Evolutionary conservation across 2,888 invertebrate genomes (phyloP).

Genomic region (Drosophila birchii): DNA sequence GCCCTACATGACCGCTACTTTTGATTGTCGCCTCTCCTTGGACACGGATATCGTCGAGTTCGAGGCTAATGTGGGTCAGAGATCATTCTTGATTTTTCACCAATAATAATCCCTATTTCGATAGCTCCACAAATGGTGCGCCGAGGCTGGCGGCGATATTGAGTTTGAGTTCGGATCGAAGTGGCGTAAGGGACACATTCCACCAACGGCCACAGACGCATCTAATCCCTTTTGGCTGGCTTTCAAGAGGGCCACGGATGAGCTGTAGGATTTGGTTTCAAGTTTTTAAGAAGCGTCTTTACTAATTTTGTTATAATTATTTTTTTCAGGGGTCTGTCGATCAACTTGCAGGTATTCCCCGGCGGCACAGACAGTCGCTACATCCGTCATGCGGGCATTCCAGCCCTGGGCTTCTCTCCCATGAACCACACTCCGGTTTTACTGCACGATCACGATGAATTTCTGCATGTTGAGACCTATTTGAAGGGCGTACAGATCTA

Average conservation of each 20-base stretch:
- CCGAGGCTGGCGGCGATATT: constrained; percentile 90
- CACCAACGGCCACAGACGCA: constrained; percentile 87
- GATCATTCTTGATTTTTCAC: fast-evolving
- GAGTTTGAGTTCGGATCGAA: constrained; percentile 88
- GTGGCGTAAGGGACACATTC: constrained; percentile 85
- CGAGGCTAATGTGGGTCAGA: constrained; percentile 84
- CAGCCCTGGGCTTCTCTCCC: constrained; percentile 96
- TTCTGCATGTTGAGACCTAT: constrained; percentile 91
- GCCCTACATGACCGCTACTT: constrained; percentile 90
- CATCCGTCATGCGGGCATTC: constrained; percentile 91
- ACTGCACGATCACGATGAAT: constrained; percentile 97
- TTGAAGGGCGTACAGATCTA: constrained; percentile 93
- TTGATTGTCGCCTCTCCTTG: constrained; percentile 89
- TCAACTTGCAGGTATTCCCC: constrained; percentile 91
- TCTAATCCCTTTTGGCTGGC: constrained; percentile 90
- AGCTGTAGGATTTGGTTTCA: constrained; percentile 85
- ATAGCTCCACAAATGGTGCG: constrained; percentile 86
- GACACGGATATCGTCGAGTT: constrained; percentile 77
- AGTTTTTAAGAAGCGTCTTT: fast-evolving
- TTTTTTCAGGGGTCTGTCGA: constrained; percentile 87
- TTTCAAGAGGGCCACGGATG: constrained; percentile 88
- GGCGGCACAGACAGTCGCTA: constrained; percentile 96
- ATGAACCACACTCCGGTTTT: constrained; percentile 93
- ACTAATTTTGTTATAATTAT: not conserved
- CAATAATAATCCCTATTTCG: not conserved